A percentile compares a stretch with the other conserved stretches of the same genome.
Evolutionary conservation across 2,888 invertebrate genomes (phyloP).

Genomic region (Hyposoter dolosus): DNA sequence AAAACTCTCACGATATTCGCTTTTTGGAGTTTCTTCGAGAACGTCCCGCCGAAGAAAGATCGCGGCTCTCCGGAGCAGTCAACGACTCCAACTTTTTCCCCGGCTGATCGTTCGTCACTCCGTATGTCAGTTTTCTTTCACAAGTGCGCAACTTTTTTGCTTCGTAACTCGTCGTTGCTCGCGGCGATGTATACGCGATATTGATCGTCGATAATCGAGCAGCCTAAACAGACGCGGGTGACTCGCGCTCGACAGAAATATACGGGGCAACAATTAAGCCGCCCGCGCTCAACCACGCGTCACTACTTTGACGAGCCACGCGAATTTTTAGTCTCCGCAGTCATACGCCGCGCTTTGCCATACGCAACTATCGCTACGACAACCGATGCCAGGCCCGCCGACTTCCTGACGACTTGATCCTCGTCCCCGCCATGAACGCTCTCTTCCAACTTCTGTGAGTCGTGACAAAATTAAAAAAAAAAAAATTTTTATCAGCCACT

Average conservation of each 20-base stretch:
- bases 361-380: neutral
- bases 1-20: too few species aligned
- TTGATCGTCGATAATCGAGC: conserved; percentile 81
- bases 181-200: conserved; percentile 62
- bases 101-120: neutral
- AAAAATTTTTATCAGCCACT: neutral
- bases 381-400: neutral
- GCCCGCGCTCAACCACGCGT: neutral
- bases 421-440: conserved; percentile 73
- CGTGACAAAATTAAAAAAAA: neutral
- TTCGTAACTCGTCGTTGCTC: neutral
- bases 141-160: conserved; percentile 7
- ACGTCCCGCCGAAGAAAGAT: neutral
- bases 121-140: neutral
- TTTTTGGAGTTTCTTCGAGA: too few species aligned
- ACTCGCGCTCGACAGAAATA: conserved; percentile 6
- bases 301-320: neutral
- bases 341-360: neutral
- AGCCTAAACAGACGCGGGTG: conserved; percentile 54
- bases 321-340: neutral
- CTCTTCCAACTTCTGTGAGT: conserved; percentile 79
- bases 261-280: conserved; percentile 10
- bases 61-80: neutral
- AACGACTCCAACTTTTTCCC: neutral
- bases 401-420: neutral